phyloP scores from a whole-genome alignment of 2,888 invertebrate species.

The Andrena chrysosceles region DNA sequence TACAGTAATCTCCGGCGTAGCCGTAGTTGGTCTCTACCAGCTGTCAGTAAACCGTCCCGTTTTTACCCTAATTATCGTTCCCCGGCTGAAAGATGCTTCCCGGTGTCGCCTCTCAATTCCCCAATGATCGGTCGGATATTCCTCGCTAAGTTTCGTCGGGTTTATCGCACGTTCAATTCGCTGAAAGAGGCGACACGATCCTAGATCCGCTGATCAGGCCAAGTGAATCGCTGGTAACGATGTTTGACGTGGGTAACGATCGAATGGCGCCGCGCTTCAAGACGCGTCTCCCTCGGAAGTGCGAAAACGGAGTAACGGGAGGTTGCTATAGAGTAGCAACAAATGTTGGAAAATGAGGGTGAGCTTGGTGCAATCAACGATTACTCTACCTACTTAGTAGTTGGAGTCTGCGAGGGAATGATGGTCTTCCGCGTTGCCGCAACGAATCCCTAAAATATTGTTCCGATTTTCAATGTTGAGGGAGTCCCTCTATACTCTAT shows the following conservation, averaged over 20 bases:
- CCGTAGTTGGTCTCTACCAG: background rate
- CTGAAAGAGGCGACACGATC: slow-evolving; percentile 22
- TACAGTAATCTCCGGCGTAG: slow-evolving; percentile 41
- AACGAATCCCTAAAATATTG: background rate
- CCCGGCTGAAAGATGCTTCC: slow-evolving; percentile 12
- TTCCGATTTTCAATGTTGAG: background rate
- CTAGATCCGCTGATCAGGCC: slow-evolving; percentile 23
- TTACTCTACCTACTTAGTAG: background rate
- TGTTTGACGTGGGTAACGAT: slow-evolving; percentile 19
- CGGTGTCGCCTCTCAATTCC: background rate
- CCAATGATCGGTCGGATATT: background rate
- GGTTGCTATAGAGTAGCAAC: background rate
- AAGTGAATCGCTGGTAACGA: slow-evolving; percentile 33
- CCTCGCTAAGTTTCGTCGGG: background rate
- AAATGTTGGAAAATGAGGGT: background rate
- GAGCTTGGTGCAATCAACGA: background rate
- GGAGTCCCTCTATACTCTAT: too few species aligned
- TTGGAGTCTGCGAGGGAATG: background rate
- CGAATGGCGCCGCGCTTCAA: background rate
- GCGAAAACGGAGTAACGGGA: background rate
- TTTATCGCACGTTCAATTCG: slow-evolving; percentile 39
- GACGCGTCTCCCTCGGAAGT: background rate
- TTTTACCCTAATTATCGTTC: slow-evolving; percentile 57
- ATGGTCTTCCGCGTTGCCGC: background rate
- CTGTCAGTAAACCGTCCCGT: slow-evolving; percentile 40